Percentiles rank a stretch among this genome's conserved stretches.
phyloP scores from a whole-genome alignment of 2,888 invertebrate genomes.

The Lucinisca nassula region DNA sequence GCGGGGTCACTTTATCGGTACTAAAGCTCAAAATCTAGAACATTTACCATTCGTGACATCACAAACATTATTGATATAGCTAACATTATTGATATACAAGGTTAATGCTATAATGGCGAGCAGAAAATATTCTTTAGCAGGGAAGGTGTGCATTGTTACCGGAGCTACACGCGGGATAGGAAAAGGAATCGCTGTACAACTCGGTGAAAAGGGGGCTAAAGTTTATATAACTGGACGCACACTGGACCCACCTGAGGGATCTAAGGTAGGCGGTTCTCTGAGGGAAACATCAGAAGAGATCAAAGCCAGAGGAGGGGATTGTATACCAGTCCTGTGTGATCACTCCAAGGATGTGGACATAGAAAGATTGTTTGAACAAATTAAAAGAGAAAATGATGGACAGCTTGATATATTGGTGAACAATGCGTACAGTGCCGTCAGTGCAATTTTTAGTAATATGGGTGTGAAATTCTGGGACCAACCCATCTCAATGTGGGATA shows the following conservation, averaged over 20 bases:
- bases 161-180: conserved; percentile 88
- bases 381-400: conserved; percentile 86
- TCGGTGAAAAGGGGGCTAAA: conserved; percentile 88
- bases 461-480: conserved; percentile 87
- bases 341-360: conserved; percentile 87
- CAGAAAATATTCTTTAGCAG: conserved; percentile 77
- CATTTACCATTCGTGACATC: no score
- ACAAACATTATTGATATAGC: no score
- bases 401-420: conserved; percentile 88
- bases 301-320: conserved; percentile 85
- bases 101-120: no score
- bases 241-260: conserved; percentile 53
- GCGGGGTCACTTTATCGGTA: no score
- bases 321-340: conserved; percentile 87
- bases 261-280: conserved; percentile 54
- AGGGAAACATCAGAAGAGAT: conserved; percentile 69
- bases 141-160: conserved; percentile 87
- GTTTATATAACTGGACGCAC: conserved; percentile 88
- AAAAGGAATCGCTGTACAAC: conserved; percentile 88
- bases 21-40: no score
- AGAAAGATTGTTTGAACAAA: conserved; percentile 86
- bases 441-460: conserved; percentile 76
- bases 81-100: no score
- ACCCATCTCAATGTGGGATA: conserved; percentile 87
- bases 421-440: conserved; percentile 88